These are phyloP conservation scores for Seira ritae DNA, from an alignment of 2,888 invertebrate species.

Conservation along the genomic window DNA sequence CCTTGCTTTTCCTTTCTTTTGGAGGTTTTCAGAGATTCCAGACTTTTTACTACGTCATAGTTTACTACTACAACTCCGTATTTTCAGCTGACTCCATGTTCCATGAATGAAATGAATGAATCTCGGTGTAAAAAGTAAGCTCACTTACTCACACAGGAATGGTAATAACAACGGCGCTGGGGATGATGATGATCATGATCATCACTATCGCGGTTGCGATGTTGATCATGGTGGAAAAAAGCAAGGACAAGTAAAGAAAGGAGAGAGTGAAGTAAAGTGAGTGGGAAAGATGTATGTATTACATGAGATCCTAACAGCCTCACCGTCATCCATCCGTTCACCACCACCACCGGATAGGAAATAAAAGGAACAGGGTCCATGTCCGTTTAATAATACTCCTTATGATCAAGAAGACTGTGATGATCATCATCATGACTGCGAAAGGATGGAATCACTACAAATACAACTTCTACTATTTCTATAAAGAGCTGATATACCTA, in stretches of 20 bases:
- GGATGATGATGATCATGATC: conserved; percentile 25
- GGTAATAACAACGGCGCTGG: background rate
- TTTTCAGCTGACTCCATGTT: conserved; percentile 24
- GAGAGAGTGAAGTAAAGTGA: conserved; percentile 12
- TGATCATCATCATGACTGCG: background rate
- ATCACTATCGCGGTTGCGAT: background rate
- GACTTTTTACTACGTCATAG: conserved; percentile 39
- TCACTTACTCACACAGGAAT: conserved; percentile 11
- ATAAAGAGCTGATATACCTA: too few species aligned
- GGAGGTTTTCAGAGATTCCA: conserved; percentile 34
- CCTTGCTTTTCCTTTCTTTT: conserved; percentile 36
- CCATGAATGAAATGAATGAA: conserved; percentile 55
- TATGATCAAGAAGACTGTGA: conserved; percentile 11
- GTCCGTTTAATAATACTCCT: conserved; percentile 36
- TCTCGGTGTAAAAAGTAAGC: conserved; percentile 27
- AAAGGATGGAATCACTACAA: background rate
- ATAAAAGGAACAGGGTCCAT: conserved; percentile 37
- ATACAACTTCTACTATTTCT: background rate
- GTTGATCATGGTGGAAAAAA: conserved; percentile 30
- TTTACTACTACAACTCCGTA: conserved; percentile 24
- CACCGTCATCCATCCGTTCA: conserved; percentile 10
- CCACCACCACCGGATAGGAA: conserved; percentile 39
- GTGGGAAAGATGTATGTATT: conserved; percentile 20
- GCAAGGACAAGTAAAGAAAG: conserved; percentile 9
- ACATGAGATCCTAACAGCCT: background rate